Percentiles rank a stretch among this genome's conserved stretches.
These are phyloP conservation scores for Oreochromis spilurus DNA, from an alignment of 2,113 vertebrate genomes.

Conservation along the genomic window DNA sequence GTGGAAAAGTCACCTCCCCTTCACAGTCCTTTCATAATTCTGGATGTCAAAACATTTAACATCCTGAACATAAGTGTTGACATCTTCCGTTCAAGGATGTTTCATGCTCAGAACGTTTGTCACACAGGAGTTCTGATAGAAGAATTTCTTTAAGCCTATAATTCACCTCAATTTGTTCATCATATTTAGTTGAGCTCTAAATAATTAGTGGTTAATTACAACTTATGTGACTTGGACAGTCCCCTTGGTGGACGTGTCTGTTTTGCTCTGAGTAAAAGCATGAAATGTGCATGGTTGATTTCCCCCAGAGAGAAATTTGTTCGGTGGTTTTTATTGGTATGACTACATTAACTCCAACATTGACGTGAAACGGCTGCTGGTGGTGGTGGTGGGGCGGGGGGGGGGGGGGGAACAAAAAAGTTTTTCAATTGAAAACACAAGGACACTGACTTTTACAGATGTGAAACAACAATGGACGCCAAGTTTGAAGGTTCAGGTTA, in stretches of 20 bases:
- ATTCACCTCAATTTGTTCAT: background rate
- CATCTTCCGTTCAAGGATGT: background rate
- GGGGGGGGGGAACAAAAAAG: background rate
- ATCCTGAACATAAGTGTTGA: background rate
- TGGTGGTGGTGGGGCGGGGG: background rate
- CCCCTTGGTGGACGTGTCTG: background rate
- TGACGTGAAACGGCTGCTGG: background rate
- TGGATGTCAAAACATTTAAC: background rate
- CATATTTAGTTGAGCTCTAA: background rate
- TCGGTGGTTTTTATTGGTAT: background rate
- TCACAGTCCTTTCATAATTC: background rate
- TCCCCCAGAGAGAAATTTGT: background rate
- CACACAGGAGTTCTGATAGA: background rate
- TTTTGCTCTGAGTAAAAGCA: background rate
- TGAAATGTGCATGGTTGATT: background rate
- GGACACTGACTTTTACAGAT: constrained; percentile 52
- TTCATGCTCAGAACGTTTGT: background rate
- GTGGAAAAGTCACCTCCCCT: background rate
- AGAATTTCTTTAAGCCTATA: background rate
- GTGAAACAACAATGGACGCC: constrained; percentile 51
- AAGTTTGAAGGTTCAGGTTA: constrained; percentile 51
- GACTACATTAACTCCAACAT: background rate
- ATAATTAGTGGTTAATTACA: background rate
- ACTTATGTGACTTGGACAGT: background rate
- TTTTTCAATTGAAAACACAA: background rate